A percentile compares a stretch with the other conserved stretches of the same genome.
Conservation (phyloP, 2,888 invertebrate genomes). For the Linhomoeus sp. region DNA sequence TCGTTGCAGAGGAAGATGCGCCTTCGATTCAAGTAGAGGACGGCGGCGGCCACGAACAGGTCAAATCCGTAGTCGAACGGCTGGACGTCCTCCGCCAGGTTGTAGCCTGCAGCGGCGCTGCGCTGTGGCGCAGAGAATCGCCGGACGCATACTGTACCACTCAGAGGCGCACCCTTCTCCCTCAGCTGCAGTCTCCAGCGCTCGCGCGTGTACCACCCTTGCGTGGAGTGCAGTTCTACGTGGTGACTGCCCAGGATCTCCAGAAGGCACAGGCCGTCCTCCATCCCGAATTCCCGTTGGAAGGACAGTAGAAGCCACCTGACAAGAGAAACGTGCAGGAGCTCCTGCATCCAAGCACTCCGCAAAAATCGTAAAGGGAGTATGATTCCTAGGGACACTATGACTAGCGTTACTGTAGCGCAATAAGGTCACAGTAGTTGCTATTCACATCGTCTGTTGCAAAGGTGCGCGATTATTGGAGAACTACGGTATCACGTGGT, state of each 20-base stretch:
- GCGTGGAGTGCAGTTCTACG: constrained; percentile 25
- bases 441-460: too few species aligned
- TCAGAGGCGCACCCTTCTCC: background rate
- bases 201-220: constrained; percentile 20
- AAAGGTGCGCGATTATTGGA: too few species aligned
- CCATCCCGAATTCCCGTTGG: constrained; percentile 25
- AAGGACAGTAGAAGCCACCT: constrained; percentile 30
- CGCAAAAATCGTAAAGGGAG: too few species aligned
- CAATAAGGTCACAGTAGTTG: too few species aligned
- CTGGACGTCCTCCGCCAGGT: background rate
- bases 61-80: constrained; percentile 27
- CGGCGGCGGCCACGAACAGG: constrained; percentile 28
- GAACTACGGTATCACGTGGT: too few species aligned
- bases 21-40: constrained; percentile 20
- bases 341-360: too few species aligned
- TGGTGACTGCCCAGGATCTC: constrained; percentile 29
- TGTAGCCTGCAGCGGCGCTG: constrained; percentile 3
- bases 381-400: too few species aligned
- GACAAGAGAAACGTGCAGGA: constrained; percentile 4
- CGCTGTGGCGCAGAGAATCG: too few species aligned
- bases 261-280: constrained; percentile 25
- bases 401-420: too few species aligned
- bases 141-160: too few species aligned
- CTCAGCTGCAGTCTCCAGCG: background rate
- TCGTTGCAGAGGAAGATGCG: constrained; percentile 22